Base-by-base conservation (phyloP, 2,888 invertebrate genomes). In the Lasioglossum morio region DNA sequence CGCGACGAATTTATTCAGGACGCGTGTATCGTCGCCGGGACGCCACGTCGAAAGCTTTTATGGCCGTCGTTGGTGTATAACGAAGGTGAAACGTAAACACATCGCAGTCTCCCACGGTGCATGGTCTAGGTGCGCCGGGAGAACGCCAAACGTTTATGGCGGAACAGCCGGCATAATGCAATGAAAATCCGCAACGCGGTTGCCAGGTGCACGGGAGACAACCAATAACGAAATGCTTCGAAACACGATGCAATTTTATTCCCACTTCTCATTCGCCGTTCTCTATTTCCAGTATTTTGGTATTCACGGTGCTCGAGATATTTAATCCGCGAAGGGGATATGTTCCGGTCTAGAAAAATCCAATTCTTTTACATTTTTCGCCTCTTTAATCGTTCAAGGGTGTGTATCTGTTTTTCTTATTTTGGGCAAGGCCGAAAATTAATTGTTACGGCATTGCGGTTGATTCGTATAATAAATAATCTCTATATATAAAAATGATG, bases 61-160 rank as follows among this genome's bases (percentile, higher is more conserved):
- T 60, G 30, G 46, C 66, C 16, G 60, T 57, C 19, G 40, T n/a
- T n/a, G 70, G 34, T 37, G 23, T 19, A 30, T 60, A 79, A 63
- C 85, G 77, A 79, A 82, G 87, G 77, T 48, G 81, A 82, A 85
- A 76, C 69, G 77, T 80, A 82, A 88, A 88, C 82, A 85, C 69
- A 80, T 72, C 43, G 73, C 34, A 23, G 34, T 63, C 46, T 70
- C 53, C 48, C 66, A 69, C 48, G 34, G 5, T 0, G 73, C 14
- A 19, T 27, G 34, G 53, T 46, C 27, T 43, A 19, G 57, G 8
- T 53, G 60, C 34, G 43, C 77, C 85, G 74, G 34, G 84, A 30
- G 73, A 53, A 66, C n/a, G 66, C 27, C 72, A 46, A 70, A 77
- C 75, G 69, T 75, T 72, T 77, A 77, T 57, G 77, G 74, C 19